Evolutionary conservation across 2,888 invertebrate genomes (phyloP), one percentile per base, ranked within the genome.

Genomic region (Macrophya alboannulata): DNA sequence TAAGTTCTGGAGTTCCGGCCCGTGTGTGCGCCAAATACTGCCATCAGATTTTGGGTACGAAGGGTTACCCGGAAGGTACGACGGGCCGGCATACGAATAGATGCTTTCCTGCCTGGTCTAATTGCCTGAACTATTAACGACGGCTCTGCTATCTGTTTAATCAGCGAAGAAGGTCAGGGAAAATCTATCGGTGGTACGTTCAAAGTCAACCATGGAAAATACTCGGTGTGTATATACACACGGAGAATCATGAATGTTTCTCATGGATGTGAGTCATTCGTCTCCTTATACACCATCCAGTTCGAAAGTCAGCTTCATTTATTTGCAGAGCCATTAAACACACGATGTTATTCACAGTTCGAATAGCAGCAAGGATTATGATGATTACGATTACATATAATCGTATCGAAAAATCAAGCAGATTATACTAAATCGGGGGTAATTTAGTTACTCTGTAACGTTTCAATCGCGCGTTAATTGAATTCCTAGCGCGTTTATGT

Each of bases 51-150:
- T 81, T 15, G 59, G 81, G 59, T 59, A 77, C 55, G 37, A 40
- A 81, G 81, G 81, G 81, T 81, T 81, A 8, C 48, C 77, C 77
- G 48, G 40, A 81, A 59, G 81, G 81, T 81, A 21, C 40, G 81
- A 81, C 51, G 62, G 6, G 31, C 31, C 40, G 25, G n/a, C 43
- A 12, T 37, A 21, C 59, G 81, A 81, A 81, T 81, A 62, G 81
- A 81, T 81, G 81, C 62, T 81, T 81, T 81, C 81, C 81, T 62
- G 59, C 62, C 43, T 12, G 62, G 77, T 81, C 59, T 81, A 59
- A 62, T 81, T 81, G 59, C 59, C 62, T 62, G 40, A 51, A 37
- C 81, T 81, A 59, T 62, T 59, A 62, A 81, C 81, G 43, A 59
- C 51, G 59, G 43, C 25, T 43, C 31, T 40, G 15, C 43, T 62